A percentile compares a stretch with the other conserved stretches of the same genome.
Conservation (phyloP, 1,140 invertebrate genomes). For the Aporrectodea caliginosa region DNA sequence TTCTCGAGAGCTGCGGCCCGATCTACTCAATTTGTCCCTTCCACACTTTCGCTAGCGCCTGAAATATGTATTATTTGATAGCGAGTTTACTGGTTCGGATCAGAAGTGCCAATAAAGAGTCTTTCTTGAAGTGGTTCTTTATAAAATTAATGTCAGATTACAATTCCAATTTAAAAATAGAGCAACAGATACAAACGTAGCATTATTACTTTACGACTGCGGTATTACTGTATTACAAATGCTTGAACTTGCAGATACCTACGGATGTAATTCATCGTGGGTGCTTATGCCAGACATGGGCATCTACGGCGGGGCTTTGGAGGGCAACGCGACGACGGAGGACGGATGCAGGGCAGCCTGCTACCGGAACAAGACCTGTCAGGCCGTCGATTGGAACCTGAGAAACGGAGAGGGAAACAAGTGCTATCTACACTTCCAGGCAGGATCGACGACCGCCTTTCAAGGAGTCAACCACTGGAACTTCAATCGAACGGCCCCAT, state of each 20-base stretch:
- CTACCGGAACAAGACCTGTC: background rate
- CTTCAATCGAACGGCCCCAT: background rate
- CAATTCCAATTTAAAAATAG: background rate
- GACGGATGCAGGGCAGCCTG: background rate
- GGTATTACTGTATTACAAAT: too few relatives aligned
- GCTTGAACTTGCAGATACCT: background rate
- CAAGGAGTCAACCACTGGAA: background rate
- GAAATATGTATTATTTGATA: background rate
- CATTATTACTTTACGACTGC: too few relatives aligned
- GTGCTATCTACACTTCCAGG: background rate
- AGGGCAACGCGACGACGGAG: background rate
- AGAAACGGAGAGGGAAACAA: background rate
- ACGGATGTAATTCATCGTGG: background rate
- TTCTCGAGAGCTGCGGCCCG: too few relatives aligned
- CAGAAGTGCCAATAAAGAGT: background rate
- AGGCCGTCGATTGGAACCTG: background rate
- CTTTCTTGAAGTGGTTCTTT: background rate
- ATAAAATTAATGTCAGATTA: background rate
- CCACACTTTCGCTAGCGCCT: too few relatives aligned
- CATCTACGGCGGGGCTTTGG: background rate
- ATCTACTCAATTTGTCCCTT: too few relatives aligned
- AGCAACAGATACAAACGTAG: background rate
- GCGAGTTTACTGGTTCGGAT: background rate
- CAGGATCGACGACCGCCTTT: background rate
- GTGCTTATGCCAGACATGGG: background rate